These are phyloP conservation scores for Hoplodrina ambigua DNA, from an alignment of 2,888 invertebrate species.

Conservation along the genomic window DNA sequence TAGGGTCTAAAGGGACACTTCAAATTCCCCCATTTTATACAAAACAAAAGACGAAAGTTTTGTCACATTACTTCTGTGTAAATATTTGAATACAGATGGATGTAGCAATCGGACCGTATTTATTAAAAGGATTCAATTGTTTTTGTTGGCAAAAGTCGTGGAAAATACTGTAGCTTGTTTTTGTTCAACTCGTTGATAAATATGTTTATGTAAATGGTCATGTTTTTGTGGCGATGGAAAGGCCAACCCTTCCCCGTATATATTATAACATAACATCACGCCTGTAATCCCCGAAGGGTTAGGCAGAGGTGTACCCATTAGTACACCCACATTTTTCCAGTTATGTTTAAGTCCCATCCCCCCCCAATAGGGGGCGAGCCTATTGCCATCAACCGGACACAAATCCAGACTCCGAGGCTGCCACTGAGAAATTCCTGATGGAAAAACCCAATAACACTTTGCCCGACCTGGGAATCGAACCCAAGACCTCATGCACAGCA, in stretches of 20 bases:
- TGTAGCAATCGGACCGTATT: constrained; percentile 8
- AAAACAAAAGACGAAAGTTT: constrained; percentile 20
- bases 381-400: too few relatives aligned
- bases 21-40: constrained; percentile 7
- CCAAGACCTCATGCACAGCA: too few relatives aligned
- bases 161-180: constrained; percentile 9
- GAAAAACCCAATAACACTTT: too few relatives aligned
- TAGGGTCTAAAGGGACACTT: not conserved
- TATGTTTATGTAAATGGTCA: constrained; percentile 2
- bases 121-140: constrained; percentile 21
- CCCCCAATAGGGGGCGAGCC: too few relatives aligned
- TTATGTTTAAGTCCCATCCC: too few relatives aligned
- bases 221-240: constrained; percentile 3
- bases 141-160: not conserved
- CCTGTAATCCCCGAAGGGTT: too few relatives aligned
- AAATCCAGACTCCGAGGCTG: too few relatives aligned
- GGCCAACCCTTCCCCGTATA: not conserved
- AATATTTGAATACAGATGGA: constrained; percentile 27
- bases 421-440: too few relatives aligned
- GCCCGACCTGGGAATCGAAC: too few relatives aligned
- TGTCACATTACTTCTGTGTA: constrained; percentile 9
- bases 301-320: too few relatives aligned
- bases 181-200: constrained; percentile 19
- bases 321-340: too few relatives aligned
- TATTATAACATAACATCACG: too few relatives aligned